These are phyloP conservation scores for Montipora capricornis DNA, from an alignment of 64 coral and sea anemone species.

Conservation along the genomic window DNA sequence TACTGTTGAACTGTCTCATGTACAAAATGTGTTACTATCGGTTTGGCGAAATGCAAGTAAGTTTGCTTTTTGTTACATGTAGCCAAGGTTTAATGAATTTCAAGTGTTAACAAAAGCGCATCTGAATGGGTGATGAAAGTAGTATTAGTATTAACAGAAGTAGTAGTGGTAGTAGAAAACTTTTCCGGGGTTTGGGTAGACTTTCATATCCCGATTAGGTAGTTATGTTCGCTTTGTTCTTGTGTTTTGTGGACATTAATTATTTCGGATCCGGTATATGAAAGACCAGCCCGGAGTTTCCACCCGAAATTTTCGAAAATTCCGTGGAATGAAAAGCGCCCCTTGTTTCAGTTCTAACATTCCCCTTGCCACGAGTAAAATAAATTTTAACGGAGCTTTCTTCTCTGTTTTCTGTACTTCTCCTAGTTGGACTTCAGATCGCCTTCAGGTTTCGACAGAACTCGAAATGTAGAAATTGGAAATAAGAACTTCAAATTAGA, in stretches of 20 bases:
- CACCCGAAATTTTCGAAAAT: background rate
- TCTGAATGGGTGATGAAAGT: no score
- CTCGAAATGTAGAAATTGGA: constrained; percentile 98
- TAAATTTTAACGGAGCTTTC: background rate
- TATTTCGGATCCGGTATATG: no score
- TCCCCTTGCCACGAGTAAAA: no score
- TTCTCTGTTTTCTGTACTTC: background rate
- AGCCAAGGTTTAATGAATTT: background rate
- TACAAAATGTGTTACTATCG: constrained; percentile 99
- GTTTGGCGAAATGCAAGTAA: constrained; percentile 99
- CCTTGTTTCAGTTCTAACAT: no score
- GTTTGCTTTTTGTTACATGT: background rate
- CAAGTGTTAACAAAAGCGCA: no score
- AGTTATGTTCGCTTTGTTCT: no score
- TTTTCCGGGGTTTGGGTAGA: no score
- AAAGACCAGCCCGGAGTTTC: no score
- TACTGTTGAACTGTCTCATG: constrained; percentile 97
- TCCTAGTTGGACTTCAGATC: constrained; percentile 96
- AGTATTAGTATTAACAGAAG: no score
- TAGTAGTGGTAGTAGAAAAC: no score
- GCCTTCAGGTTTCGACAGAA: constrained; percentile 97
- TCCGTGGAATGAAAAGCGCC: background rate
- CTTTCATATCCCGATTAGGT: no score
- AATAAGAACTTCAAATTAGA: constrained; percentile 97
- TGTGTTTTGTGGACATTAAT: no score